phyloP scores from a whole-genome alignment of 2,797 vertebrate genomes.

The Esox lucius region DNA sequence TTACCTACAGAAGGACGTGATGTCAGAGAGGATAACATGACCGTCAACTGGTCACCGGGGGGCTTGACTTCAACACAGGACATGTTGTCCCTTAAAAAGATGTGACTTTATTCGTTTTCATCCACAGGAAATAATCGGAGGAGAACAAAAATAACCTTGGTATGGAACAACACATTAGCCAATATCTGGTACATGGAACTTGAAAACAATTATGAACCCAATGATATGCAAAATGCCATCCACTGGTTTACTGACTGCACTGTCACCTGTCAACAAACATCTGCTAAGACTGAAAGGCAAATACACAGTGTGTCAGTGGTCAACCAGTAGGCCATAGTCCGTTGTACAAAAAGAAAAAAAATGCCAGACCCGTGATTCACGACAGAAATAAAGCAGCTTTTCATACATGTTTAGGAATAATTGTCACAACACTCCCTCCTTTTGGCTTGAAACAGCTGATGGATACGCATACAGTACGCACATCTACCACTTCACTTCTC shows the following conservation, averaged over 20 bases:
- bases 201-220: constrained; percentile 56
- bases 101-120: constrained; percentile 72
- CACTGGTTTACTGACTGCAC: constrained; percentile 49
- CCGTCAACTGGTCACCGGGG: background rate
- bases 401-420: constrained; percentile 16
- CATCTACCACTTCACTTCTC: constrained; percentile 13
- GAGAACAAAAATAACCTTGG: constrained; percentile 58
- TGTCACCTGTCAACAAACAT: constrained; percentile 50
- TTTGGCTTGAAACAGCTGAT: constrained; percentile 42
- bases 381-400: constrained; percentile 40
- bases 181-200: constrained; percentile 45
- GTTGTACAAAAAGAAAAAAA: constrained; percentile 41
- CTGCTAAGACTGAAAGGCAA: constrained; percentile 51
- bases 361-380: constrained; percentile 37
- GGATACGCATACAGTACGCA: constrained; percentile 24
- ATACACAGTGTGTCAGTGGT: constrained; percentile 55
- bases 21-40: constrained; percentile 8
- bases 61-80: constrained; percentile 7
- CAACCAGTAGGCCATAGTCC: constrained; percentile 49
- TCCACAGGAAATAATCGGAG: constrained; percentile 75
- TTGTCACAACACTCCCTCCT: constrained; percentile 35
- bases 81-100: constrained; percentile 64
- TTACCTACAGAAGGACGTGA: background rate
- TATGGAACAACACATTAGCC: constrained; percentile 63
- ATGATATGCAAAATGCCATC: constrained; percentile 72